Conservation (phyloP, 2,797 vertebrate species). For the Eulemur coronatus region DNA sequence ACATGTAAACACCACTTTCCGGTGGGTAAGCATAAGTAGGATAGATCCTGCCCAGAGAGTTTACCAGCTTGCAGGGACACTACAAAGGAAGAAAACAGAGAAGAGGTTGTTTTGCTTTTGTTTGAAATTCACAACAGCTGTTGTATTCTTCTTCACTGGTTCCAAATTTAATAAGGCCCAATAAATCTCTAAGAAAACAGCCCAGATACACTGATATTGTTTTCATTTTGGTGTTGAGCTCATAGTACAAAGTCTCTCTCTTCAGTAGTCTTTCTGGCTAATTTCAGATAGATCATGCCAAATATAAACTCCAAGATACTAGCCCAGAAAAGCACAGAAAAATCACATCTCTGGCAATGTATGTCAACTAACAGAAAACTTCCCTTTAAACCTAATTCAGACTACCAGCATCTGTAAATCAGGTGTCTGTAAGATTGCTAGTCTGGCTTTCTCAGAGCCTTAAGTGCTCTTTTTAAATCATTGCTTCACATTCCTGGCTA, state of each 20-base stretch:
- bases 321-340: constrained; percentile 35
- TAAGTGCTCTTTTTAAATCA: constrained; percentile 32
- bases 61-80: constrained; percentile 29
- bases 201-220: constrained; percentile 34
- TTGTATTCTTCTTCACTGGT: constrained; percentile 80
- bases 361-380: constrained; percentile 32
- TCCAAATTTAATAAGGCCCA: constrained; percentile 78
- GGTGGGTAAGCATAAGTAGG: constrained; percentile 18
- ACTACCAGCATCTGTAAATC: neutral
- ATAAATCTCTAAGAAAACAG: constrained; percentile 76
- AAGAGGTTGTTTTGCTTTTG: constrained; percentile 75
- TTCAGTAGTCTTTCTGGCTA: constrained; percentile 53
- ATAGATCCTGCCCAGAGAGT: neutral
- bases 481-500: constrained; percentile 32
- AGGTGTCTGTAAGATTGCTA: neutral
- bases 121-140: constrained; percentile 80
- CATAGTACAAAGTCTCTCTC: constrained; percentile 26
- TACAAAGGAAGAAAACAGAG: constrained; percentile 68
- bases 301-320: constrained; percentile 52
- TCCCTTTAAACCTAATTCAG: constrained; percentile 24
- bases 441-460: neutral
- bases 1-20: constrained; percentile 42
- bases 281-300: constrained; percentile 60
- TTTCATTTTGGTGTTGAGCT: constrained; percentile 58
- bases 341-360: constrained; percentile 21